phyloP scores from a whole-genome alignment of 2,113 vertebrate genomes.

The Pachyramphus minor region DNA sequence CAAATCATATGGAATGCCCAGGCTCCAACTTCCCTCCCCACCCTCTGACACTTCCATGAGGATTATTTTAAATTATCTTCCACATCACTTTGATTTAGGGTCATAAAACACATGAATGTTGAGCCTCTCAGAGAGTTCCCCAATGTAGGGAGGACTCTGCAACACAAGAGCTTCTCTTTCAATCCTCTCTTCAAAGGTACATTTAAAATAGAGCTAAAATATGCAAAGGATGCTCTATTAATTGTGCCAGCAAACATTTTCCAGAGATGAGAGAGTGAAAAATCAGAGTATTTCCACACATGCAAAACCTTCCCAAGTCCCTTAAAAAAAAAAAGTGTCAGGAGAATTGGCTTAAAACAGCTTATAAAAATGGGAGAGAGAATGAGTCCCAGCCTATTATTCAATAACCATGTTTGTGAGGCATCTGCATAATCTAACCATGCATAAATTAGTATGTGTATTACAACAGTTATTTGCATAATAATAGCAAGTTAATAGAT shows the following conservation, averaged over 20 bases:
- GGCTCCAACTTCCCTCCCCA: not conserved
- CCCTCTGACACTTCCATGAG: accelerated
- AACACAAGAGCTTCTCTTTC: not conserved
- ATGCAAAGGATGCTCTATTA: not conserved
- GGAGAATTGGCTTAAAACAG: slow-evolving; percentile 66
- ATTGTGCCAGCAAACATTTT: not conserved
- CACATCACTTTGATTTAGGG: not conserved
- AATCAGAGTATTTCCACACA: not conserved
- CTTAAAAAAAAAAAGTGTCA: slow-evolving; percentile 15
- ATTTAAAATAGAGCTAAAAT: not conserved
- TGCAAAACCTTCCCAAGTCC: slow-evolving; percentile 46
- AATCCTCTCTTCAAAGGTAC: not conserved
- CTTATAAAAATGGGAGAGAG: slow-evolving; percentile 67
- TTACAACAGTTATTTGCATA: slow-evolving; percentile 99
- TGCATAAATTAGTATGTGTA: slow-evolving; percentile 99
- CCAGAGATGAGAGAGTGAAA: not conserved
- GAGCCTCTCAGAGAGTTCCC: not conserved
- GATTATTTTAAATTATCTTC: accelerated
- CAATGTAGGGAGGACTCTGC: not conserved
- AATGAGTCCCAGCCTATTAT: slow-evolving; percentile 80
- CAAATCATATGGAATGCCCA: accelerated
- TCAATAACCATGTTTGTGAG: slow-evolving; percentile 87
- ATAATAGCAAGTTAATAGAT: slow-evolving; percentile 99
- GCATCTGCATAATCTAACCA: slow-evolving; percentile 89
- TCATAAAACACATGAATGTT: accelerated